phyloP scores from a whole-genome alignment of 1,140 invertebrate species.

The Zaprionus vittiger region DNA sequence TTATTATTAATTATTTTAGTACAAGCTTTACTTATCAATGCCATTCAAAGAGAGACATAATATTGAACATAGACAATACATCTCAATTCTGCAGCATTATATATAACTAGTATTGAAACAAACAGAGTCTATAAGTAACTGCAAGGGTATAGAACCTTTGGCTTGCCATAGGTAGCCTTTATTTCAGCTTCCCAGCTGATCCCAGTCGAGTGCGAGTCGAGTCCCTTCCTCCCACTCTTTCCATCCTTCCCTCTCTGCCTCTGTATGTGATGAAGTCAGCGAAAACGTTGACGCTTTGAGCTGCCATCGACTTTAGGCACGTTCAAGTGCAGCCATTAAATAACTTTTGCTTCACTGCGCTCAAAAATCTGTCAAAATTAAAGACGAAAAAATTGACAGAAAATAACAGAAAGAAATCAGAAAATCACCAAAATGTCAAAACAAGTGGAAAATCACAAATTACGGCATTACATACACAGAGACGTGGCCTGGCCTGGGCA shows the following conservation, averaged over 20 bases:
- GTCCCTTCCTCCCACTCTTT: not conserved
- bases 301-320: constrained; percentile 51
- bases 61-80: no score
- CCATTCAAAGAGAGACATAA: no score
- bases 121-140: no score
- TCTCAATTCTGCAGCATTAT: no score
- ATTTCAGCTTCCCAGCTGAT: no score
- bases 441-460: constrained; percentile 77
- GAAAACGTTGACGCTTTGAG: constrained; percentile 35
- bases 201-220: no score
- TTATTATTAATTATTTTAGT: no score
- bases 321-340: constrained; percentile 80
- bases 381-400: constrained; percentile 47
- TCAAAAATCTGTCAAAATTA: constrained; percentile 67
- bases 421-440: constrained; percentile 76
- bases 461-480: constrained; percentile 37
- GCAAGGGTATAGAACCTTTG: no score
- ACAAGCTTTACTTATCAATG: no score
- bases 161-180: no score
- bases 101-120: no score
- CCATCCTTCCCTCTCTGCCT: not conserved
- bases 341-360: constrained; percentile 68
- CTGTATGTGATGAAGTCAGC: constrained; percentile 41
- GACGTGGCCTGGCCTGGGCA: constrained; percentile 49
- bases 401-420: constrained; percentile 47